Evolutionary conservation across 2,888 invertebrate species (phyloP), one percentile per base, ranked within the genome.

Genomic region (Drosophila heteroneura): DNA sequence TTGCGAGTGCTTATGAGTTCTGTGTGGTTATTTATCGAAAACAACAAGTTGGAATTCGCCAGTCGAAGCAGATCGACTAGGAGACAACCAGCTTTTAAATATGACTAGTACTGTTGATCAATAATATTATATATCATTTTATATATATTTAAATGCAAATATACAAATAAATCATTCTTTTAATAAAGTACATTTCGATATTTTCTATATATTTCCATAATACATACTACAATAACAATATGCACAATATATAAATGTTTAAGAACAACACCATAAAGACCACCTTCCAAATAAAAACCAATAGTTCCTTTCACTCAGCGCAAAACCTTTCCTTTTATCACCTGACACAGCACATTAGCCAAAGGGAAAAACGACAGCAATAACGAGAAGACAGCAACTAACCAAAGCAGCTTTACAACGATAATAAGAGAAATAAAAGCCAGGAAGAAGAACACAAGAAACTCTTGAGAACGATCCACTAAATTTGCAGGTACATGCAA

Each of bases 401-500:
- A 16, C 32, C 37, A 63, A 32, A 52, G 37, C 63, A 35, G 54
- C 39, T 60, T 58, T 44, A 56, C 69, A 69, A 64, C 64, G 58
- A 75, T 60, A 69, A 76, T 53, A 54, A 44, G 44, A 28, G n/a
- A 16, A 57, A 39, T 57, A 28, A 28, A 47, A 35, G 9, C 0
- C 19, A 49, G 28, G 26, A 47, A 37, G 10, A 37, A 22, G 6
- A 19, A n/a, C 19, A 49, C n/a, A 14, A 41, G 26, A 14, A 33
- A 33, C 52, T 44, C 5, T 35, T 19, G 44, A 67, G 63, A 72
- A 1, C 78, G 79, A 69, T 63, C 73, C 69, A 79, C 73, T 82
- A 80, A 81, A 72, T 66, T 72, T 73, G 22, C n/a, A 16, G 49
- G 49, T 68, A 83, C 83, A 79, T 67, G 76, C 62, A 37, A 39